Conservation (phyloP, 1,140 invertebrate species). For the Diploscapter pachys region DNA sequence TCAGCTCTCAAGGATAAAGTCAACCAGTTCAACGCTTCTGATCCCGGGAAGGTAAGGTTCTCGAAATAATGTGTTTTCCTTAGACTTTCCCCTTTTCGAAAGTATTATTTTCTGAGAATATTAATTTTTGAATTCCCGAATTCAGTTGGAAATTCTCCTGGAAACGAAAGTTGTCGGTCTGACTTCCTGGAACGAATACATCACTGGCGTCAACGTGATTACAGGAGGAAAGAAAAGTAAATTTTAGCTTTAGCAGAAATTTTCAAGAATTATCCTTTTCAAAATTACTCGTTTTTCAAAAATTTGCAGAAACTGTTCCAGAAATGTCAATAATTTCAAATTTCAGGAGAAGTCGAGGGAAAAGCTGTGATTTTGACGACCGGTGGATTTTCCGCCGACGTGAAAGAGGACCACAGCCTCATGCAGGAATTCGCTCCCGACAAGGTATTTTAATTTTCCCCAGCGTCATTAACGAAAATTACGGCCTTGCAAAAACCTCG, state of each 20-base stretch:
- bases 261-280: too few species aligned
- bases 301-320: not conserved
- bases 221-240: slow-evolving; percentile 25
- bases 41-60: too few species aligned
- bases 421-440: slow-evolving; percentile 53
- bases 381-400: slow-evolving; percentile 49
- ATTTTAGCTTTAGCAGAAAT: too few species aligned
- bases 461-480: too few species aligned
- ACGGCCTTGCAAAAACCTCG: not conserved
- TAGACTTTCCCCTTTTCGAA: too few species aligned
- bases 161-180: slow-evolving; percentile 44
- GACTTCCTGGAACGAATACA: slow-evolving; percentile 55
- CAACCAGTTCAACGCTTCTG: too few species aligned
- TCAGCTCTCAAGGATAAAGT: slow-evolving; percentile 46
- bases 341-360: slow-evolving; percentile 26
- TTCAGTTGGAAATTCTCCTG: not conserved
- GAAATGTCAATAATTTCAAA: not conserved
- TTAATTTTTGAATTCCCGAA: too few species aligned
- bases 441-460: slow-evolving; percentile 16
- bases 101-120: too few species aligned
- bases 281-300: not conserved
- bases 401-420: slow-evolving; percentile 46
- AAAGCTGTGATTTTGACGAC: slow-evolving; percentile 59
- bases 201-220: slow-evolving; percentile 46
- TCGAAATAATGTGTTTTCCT: too few species aligned